These are phyloP conservation scores for Pan paniscus DNA, from an alignment of 2,113 vertebrate species.

Conservation along the genomic window DNA sequence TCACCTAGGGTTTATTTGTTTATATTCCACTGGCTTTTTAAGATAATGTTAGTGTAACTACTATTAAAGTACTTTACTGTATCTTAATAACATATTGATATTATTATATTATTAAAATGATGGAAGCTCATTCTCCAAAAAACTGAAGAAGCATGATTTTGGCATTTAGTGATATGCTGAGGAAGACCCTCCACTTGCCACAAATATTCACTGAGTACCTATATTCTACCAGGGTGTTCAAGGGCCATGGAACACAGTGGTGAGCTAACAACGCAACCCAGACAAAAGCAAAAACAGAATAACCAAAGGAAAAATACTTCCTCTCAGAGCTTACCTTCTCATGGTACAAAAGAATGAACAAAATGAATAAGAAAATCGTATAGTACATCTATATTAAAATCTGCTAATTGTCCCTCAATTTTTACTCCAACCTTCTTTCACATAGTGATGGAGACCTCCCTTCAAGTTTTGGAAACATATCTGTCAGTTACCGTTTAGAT, in stretches of 20 bases:
- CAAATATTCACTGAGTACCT: background rate
- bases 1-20: background rate
- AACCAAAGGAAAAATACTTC: background rate
- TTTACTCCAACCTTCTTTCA: background rate
- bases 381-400: background rate
- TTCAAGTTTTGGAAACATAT: background rate
- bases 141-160: background rate
- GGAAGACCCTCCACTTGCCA: background rate
- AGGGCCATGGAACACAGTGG: background rate
- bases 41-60: background rate
- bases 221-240: background rate
- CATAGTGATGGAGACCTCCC: background rate
- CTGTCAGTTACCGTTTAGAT: background rate
- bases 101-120: background rate
- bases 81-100: background rate
- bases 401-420: background rate
- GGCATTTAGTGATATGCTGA: background rate
- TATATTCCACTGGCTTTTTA: background rate
- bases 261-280: background rate
- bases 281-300: background rate
- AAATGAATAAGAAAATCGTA: background rate
- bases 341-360: background rate
- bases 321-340: background rate
- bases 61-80: background rate
- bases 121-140: background rate